Evolutionary conservation across 2,797 vertebrate genomes (phyloP).

Genomic region (Channa striata): DNA sequence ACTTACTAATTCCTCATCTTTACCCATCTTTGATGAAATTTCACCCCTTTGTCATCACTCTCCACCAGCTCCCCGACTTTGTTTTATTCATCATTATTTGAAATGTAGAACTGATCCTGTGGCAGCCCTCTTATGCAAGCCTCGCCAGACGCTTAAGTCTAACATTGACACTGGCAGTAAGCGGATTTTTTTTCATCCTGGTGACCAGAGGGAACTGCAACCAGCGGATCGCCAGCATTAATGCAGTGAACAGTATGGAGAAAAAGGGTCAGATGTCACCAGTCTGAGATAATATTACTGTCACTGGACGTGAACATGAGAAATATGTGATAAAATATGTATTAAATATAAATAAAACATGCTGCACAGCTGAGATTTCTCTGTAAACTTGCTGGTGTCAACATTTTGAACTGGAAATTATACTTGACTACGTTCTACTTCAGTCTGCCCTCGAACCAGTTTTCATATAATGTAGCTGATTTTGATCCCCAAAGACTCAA

Average conservation of each 20-base stretch:
- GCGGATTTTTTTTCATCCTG: not conserved
- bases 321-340: slow-evolving; percentile 17
- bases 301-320: slow-evolving; percentile 17
- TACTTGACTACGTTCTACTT: too few species aligned
- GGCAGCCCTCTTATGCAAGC: slow-evolving; percentile 19
- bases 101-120: slow-evolving; percentile 14
- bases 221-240: not conserved
- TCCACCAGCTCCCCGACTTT: slow-evolving; percentile 6
- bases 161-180: slow-evolving; percentile 13
- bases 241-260: slow-evolving; percentile 13
- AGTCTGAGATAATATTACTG: slow-evolving; percentile 6
- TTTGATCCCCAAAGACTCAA: not conserved
- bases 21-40: slow-evolving; percentile 3
- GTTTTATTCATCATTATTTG: slow-evolving; percentile 20
- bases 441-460: too few species aligned
- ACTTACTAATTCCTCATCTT: not conserved
- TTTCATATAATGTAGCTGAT: not conserved
- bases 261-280: slow-evolving; percentile 11
- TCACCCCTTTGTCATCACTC: slow-evolving; percentile 6
- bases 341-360: slow-evolving; percentile 38
- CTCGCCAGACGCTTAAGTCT: slow-evolving; percentile 10
- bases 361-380: slow-evolving; percentile 2
- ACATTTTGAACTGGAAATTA: slow-evolving; percentile 8
- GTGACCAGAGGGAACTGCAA: not conserved
- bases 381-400: not conserved